Evolutionary conservation across 2,797 vertebrate genomes (phyloP), one percentile per base, ranked within the genome.

Genomic region (Microhierax caerulescens): DNA sequence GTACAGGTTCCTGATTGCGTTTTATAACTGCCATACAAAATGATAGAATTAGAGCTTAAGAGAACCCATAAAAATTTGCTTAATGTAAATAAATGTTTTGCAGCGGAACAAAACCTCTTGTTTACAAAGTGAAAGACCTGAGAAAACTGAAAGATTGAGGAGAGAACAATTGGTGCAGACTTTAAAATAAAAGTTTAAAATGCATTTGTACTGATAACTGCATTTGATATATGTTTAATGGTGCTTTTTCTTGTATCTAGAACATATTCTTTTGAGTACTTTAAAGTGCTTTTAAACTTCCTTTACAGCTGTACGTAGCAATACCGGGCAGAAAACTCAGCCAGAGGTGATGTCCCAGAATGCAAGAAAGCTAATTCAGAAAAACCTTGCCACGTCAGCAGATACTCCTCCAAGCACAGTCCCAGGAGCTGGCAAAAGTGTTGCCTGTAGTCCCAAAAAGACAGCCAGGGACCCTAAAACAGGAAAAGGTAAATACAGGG

Each of bases 341-440:
- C 98, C 99, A 19, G 99, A 99, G 96, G 99, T 99, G 67, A 99
- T 99, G 99, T 99, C 99, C n/a, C 99, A 99, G 98, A 99, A 99
- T 78, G 98, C 99, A 89, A 99, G 99, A 92, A 99, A 99, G 98
- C 98, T 98, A 88, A 98, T 99, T 96, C 98, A 99, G 78, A 99
- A 99, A 88, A 99, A 99, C 96, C 98, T 99, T 93, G 99, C 98
- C 77, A 99, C 99, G 5, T 99, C 99, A 53, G 99, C 99, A 32
- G 99, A 99, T 95, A 99, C 99, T 74, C 99, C 99, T 39, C 99
- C 99, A 50, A 99, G 99, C 96, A 98, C 98, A 11, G 91, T 99
- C 96, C 97, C 98, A 82, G 98, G 98, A 86, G 98, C 98, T 97
- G 99, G 98, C 97, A 99, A 99, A 97, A 99, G 98, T 94, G 98